Evolutionary conservation across 2,113 vertebrate genomes (phyloP).

Genomic region (Macrotus californicus): DNA sequence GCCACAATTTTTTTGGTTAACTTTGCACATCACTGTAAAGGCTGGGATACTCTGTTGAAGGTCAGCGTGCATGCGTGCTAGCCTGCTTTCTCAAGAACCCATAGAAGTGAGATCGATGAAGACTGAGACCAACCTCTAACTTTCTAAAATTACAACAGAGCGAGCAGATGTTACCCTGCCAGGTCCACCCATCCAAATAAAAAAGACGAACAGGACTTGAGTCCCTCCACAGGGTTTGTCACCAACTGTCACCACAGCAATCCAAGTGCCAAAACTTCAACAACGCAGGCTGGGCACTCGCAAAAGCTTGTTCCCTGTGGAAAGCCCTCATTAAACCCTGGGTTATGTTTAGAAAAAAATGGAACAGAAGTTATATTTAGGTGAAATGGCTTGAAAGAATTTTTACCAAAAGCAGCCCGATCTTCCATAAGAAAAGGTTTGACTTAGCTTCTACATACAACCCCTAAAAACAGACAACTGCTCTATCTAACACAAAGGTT

Average conservation of each 20-base stretch:
- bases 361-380: slow-evolving; percentile 73
- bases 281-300: not conserved
- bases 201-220: not conserved
- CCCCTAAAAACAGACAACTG: not conserved
- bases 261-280: slow-evolving; percentile 36
- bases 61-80: not conserved
- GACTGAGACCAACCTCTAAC: not conserved
- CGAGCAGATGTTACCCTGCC: not conserved
- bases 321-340: slow-evolving; percentile 65
- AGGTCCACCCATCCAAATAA: not conserved
- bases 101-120: not conserved
- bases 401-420: slow-evolving; percentile 68
- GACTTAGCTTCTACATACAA: not conserved
- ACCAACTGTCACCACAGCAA: not conserved
- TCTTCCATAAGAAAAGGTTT: slow-evolving; percentile 40
- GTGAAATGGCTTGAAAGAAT: slow-evolving; percentile 65
- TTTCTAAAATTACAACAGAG: slow-evolving; percentile 1
- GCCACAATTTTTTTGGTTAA: not conserved
- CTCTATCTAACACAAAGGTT: not conserved
- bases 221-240: not conserved
- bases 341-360: slow-evolving; percentile 70
- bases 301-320: slow-evolving; percentile 39
- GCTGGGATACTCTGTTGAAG: not conserved
- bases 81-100: not conserved
- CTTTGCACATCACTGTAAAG: not conserved